Evolutionary conservation across 2,888 invertebrate species (phyloP), one percentile per base, ranked within the genome.

Genomic region (Drosophila demipolita): DNA sequence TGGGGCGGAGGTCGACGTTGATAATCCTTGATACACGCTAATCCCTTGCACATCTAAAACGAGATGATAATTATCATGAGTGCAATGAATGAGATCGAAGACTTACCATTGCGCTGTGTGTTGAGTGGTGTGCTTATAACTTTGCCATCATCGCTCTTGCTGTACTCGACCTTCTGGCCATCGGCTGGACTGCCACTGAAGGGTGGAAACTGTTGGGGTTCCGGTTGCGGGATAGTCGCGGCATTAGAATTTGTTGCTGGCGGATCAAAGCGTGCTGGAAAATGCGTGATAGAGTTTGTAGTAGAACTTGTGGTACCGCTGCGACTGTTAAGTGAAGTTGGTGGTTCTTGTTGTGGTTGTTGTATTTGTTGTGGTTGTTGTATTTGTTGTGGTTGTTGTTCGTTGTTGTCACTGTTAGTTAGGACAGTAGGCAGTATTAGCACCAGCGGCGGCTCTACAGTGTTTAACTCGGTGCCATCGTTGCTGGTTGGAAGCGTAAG

Each of bases 61-160:
- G 12, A 61, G 49, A 35, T 33, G 12, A 20, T 53, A 2, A 29
- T 49, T 1, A 23, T 12, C 40, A 38, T 52, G 15, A n/a, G n/a
- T 36, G 29, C 4, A 15, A 23, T 2, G 4, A 23, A 15, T 15
- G 6, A 29, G 1, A 2, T n/a, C 12, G 20, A 11, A 33, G 33
- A 64, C 80, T 86, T 58, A 91, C 91, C 81, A 59, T 83, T 91
- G 23, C 84, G 82, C 61, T 77, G 78, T 83, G 68, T 52, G n/a
- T 48, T 74, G 3, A 86, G 40, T 7, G 89, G 78, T 3, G 83
- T 92, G 20, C 90, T 92, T 36, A 92, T 91, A 42, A 93, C 92
- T 75, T 93, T 92, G 66, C 93, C 93, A 38, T 92, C 92, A 53
- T 91, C 91, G 73, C 92, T 93, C 74, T 92, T 92, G 57, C 88